phyloP scores from a whole-genome alignment of 2,888 invertebrate genomes.

The Synanthedon tipuliformis region DNA sequence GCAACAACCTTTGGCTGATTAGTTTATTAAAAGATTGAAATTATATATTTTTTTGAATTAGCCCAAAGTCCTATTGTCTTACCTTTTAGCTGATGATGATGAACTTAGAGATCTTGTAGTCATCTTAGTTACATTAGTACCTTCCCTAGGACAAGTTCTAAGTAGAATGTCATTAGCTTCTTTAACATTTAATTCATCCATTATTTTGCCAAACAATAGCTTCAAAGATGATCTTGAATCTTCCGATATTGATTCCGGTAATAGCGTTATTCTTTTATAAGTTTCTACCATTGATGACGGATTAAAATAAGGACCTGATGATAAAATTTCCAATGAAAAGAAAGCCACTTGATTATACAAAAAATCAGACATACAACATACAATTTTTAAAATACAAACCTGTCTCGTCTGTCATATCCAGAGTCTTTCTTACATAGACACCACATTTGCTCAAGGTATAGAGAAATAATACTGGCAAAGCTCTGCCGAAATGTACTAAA shows the following conservation, averaged over 20 bases:
- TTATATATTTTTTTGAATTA: too few relatives aligned
- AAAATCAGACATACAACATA: too few relatives aligned
- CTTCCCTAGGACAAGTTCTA: conserved; percentile 76
- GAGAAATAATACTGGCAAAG: conserved; percentile 83
- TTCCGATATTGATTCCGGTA: conserved; percentile 77
- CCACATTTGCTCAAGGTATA: conserved; percentile 79
- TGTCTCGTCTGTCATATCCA: conserved; percentile 76
- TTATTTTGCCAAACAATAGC: conserved; percentile 71
- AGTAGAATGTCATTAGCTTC: conserved; percentile 88
- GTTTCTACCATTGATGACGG: conserved; percentile 74
- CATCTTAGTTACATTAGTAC: conserved; percentile 48
- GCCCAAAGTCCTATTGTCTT: conserved; percentile 4
- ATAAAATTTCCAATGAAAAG: background rate
- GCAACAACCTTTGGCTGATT: too few relatives aligned
- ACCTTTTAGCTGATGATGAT: conserved; percentile 51
- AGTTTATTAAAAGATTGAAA: too few relatives aligned
- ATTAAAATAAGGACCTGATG: conserved; percentile 68
- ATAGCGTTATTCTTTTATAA: conserved; percentile 79
- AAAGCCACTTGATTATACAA: background rate
- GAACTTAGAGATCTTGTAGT: conserved; percentile 47
- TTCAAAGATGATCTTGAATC: conserved; percentile 75
- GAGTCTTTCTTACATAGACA: conserved; percentile 73
- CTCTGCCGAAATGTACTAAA: conserved; percentile 81
- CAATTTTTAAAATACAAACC: conserved; percentile 19
- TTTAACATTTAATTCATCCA: conserved; percentile 78